These are phyloP conservation scores for Macropus fuliginosus DNA, from an alignment of 2,797 vertebrate species.

Conservation along the genomic window DNA sequence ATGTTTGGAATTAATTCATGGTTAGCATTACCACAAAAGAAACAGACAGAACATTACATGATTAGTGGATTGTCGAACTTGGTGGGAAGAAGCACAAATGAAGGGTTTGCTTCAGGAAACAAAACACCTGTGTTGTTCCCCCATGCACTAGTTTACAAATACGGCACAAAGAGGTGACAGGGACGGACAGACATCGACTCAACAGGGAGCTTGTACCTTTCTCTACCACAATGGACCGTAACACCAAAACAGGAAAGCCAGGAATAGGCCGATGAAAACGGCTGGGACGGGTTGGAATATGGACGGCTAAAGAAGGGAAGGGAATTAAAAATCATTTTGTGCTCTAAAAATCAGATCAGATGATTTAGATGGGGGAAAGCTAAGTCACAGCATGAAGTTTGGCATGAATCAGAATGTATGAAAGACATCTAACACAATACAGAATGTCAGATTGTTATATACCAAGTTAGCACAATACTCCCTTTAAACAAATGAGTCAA, in stretches of 20 bases:
- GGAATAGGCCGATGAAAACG: slow-evolving; percentile 99
- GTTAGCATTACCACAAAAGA: slow-evolving; percentile 84
- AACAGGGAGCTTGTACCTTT: slow-evolving; percentile 98
- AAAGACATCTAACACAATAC: slow-evolving; percentile 86
- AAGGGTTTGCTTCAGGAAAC: slow-evolving; percentile 86
- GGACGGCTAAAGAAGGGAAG: slow-evolving; percentile 98
- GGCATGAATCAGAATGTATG: slow-evolving; percentile 83
- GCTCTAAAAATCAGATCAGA: slow-evolving; percentile 85
- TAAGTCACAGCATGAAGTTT: slow-evolving; percentile 80
- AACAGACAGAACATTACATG: slow-evolving; percentile 86
- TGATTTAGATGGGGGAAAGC: slow-evolving; percentile 85
- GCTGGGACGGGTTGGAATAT: slow-evolving; percentile 99
- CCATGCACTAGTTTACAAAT: slow-evolving; percentile 90
- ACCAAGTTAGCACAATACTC: slow-evolving; percentile 79
- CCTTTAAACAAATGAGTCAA: slow-evolving; percentile 74
- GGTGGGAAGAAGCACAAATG: slow-evolving; percentile 83
- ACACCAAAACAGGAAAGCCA: slow-evolving; percentile 99
- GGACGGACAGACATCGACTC: slow-evolving; percentile 91
- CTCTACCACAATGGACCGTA: slow-evolving; percentile 99
- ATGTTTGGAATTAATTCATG: slow-evolving; percentile 77
- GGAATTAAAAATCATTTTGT: slow-evolving; percentile 96
- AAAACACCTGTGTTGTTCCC: slow-evolving; percentile 84
- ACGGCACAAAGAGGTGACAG: slow-evolving; percentile 89
- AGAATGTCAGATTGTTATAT: slow-evolving; percentile 79
- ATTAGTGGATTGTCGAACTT: slow-evolving; percentile 84